Conservation (phyloP, 2,797 vertebrate species). For the Platalea minor region DNA sequence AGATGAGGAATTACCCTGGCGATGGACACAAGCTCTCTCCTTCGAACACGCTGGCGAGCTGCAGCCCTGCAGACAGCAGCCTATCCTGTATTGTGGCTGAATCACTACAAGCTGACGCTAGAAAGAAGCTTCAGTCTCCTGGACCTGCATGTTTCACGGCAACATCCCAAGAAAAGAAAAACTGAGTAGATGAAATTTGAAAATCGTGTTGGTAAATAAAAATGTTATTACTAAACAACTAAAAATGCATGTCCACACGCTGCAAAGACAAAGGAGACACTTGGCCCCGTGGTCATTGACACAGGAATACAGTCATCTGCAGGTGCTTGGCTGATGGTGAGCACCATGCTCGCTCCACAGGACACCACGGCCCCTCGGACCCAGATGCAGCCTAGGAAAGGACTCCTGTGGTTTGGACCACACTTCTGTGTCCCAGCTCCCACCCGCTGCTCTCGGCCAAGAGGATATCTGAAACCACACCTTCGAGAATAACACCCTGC, state of each 20-base stretch:
- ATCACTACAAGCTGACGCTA: neutral
- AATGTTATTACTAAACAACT: neutral
- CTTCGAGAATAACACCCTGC: neutral
- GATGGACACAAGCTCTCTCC: neutral
- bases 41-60: accelerated
- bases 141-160: neutral
- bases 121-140: neutral
- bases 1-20: neutral
- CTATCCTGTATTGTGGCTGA: neutral
- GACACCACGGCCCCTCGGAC: neutral
- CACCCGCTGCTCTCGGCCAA: neutral
- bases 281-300: accelerated
- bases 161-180: neutral
- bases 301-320: neutral
- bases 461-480: neutral
- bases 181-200: neutral
- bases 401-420: neutral
- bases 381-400: neutral
- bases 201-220: neutral
- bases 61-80: neutral
- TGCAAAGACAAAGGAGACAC: neutral
- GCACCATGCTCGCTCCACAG: accelerated
- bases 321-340: neutral
- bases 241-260: neutral
- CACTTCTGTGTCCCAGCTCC: neutral